These are phyloP conservation scores for Frankliniella intonsa DNA, from an alignment of 2,888 invertebrate species.

Conservation along the genomic window DNA sequence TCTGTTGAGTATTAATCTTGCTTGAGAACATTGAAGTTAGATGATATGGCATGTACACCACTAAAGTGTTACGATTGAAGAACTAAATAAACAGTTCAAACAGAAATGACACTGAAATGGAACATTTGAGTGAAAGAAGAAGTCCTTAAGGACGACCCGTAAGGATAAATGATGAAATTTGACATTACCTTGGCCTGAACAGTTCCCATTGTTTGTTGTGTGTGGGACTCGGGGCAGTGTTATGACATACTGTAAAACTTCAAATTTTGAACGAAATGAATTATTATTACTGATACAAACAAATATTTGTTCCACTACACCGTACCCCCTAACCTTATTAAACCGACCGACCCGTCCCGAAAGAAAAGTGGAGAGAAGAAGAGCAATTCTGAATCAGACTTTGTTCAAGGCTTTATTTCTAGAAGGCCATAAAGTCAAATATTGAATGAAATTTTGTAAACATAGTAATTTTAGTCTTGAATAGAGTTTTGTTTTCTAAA, in stretches of 20 bases:
- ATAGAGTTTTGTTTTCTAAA: too few species aligned
- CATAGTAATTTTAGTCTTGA: too few species aligned
- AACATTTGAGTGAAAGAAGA: too few species aligned
- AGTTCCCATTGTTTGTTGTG: not conserved
- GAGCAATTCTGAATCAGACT: not conserved
- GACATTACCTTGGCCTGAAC: conserved; percentile 5
- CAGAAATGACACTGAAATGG: not conserved
- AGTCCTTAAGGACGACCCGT: not conserved
- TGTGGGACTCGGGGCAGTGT: too few species aligned
- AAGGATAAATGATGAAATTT: conserved; percentile 6
- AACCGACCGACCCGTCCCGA: not conserved
- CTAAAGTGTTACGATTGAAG: too few species aligned
- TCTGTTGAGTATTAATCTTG: too few species aligned
- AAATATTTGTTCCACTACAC: not conserved
- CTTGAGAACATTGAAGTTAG: too few species aligned
- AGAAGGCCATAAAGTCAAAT: too few species aligned
- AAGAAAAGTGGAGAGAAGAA: not conserved
- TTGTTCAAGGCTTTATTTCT: too few species aligned
- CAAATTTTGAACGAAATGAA: conserved; percentile 11
- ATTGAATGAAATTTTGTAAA: too few species aligned
- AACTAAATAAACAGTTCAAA: not conserved
- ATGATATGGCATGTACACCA: too few species aligned
- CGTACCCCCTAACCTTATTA: conserved; percentile 11
- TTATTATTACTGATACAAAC: not conserved
- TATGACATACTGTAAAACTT: not conserved